Evolutionary conservation across 2,113 vertebrate species (phyloP), one percentile per base, ranked within the genome.

Genomic region (Acrocephalus kingi): DNA sequence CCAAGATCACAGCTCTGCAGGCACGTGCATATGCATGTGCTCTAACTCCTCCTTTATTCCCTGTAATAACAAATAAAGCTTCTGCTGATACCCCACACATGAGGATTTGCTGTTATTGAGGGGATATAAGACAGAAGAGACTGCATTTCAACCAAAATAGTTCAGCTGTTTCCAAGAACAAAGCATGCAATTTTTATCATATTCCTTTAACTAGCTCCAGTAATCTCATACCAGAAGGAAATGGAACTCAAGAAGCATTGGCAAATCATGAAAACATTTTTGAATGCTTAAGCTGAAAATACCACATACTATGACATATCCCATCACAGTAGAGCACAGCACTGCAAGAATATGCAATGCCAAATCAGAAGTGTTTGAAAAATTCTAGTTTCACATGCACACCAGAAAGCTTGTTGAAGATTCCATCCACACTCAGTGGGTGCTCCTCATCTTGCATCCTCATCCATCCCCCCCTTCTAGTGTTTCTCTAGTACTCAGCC

Each of bases 371-470:
- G 41, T 12, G 23, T 62, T 54, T 11, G 27, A 56, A 88, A 82
- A 84, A 71, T 18, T 46, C 22, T 22, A 30, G 6, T 54, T 91
- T 48, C 25, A 58, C 24, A 46, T 0, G 1, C 11, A 66, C 39
- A 54, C 43, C 18, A 54, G 41, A 63, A 91, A 63, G 7, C 31
- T 56, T 74, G 63, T 4, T 10, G 4, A 74, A 55, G 23, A 84
- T 25, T 24, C 51, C 37, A 25, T 9, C 25, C n/a, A 41, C 21
- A 4, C 2, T 15, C 35, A 6, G 24, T 9, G 13, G 11, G 7
- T 1, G 0, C 4, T 71, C 17, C 25, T 67, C 3, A 4, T 28
- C 13, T n/a, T 35, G 11, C 3, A 61, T 19, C 12, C 35, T 35
- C 59, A 75, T 75, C 25, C 31, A 27, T 16, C 4, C 4, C 27